These are phyloP conservation scores for Cephus rjabovi DNA, from an alignment of 2,888 invertebrate species.

Conservation along the genomic window DNA sequence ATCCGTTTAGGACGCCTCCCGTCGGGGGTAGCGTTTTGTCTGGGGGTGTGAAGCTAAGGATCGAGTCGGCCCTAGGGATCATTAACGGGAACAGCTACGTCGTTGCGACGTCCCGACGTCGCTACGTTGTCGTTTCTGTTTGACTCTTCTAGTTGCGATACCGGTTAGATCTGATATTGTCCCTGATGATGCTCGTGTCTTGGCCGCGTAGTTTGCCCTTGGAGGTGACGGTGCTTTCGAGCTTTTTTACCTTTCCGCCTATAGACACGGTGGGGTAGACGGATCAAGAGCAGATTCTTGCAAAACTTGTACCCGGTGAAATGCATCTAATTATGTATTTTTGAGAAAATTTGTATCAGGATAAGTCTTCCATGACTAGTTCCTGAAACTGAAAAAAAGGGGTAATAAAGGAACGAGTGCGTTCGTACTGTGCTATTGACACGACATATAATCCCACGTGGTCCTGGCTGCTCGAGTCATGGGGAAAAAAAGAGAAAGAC, in stretches of 20 bases:
- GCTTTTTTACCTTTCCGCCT: background rate
- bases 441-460: background rate
- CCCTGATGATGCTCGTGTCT: background rate
- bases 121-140: background rate
- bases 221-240: background rate
- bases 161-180: background rate
- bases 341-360: background rate
- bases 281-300: background rate
- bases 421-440: background rate
- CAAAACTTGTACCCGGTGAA: background rate
- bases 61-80: constrained; percentile 31
- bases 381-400: background rate
- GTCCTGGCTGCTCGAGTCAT: background rate
- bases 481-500: background rate
- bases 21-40: constrained; percentile 54
- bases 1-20: constrained; percentile 62
- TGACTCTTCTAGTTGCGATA: background rate
- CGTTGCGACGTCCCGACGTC: background rate
- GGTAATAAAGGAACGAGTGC: background rate
- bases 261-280: background rate
- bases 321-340: background rate
- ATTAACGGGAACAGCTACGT: constrained; percentile 7
- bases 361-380: background rate
- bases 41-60: constrained; percentile 49
- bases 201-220: background rate